Evolutionary conservation across 2,113 vertebrate genomes (phyloP), one percentile per base, ranked within the genome.

Genomic region (Nannobrachium achirus): DNA sequence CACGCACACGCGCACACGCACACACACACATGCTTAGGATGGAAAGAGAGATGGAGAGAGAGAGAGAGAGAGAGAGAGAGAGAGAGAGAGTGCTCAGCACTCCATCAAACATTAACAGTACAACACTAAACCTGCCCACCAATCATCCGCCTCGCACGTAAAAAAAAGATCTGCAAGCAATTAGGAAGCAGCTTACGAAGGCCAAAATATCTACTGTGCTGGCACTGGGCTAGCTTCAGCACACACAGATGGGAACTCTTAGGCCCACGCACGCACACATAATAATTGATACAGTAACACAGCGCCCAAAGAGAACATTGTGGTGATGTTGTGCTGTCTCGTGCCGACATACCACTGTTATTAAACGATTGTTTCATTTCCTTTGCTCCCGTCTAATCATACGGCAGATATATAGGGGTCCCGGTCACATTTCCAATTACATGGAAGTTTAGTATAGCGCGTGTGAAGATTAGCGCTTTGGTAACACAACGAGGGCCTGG

Each of bases 201-300:
- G 33, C 55, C 20, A 56, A 39, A 33, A 56, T 13, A 56, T 40
- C 55, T 56, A 56, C 33, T 56, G 33, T 39, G 55, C 11, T 56
- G 55, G 55, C 20, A 38, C 1, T 5, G 25, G 25, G 25, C 3
- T 3, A 33, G 25, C 25, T 33, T 2, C 25, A 33, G 25, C 25
- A 33, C 25, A 3, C 25, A 33, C 25, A 33, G 25, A 33, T 33
- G 25, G 25, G 25, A 33, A 33, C 25, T 33, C 25, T 33, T 33
- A 33, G 25, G 25, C 25, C 25, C 25, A 33, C 25, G 25, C 25
- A 33, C 25, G 25, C 25, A 33, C 0, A 33, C 25, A 33, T 5
- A 33, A 33, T 2, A 1, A 33, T 33, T 33, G 25, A 33, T 3
- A 33, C 25, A 2, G 25, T 4, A 33, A 33, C 25, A 33, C 6